Percentiles rank a stretch among this genome's conserved stretches.
These are phyloP conservation scores for Palythoa grandiflora DNA, from an alignment of 92 coral and sea anemone genomes.

Conservation along the genomic window DNA sequence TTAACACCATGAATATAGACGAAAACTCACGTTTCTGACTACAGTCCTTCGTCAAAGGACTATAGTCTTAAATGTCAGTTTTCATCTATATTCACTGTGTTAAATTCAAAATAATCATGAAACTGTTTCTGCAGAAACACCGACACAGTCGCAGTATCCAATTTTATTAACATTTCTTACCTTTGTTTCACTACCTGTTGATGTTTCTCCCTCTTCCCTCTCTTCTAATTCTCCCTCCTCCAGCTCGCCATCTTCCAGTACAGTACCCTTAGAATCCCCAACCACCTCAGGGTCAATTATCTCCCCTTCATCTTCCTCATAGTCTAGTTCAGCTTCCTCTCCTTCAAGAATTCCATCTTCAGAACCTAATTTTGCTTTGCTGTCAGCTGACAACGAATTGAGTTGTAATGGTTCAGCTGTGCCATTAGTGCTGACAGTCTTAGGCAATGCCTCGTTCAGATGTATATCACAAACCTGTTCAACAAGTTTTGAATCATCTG, in stretches of 20 bases:
- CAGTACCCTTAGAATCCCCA: background rate
- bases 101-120: no score
- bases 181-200: constrained; percentile 32
- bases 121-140: no score
- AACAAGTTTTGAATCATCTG: constrained; percentile 2
- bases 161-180: background rate
- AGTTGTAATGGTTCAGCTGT: background rate
- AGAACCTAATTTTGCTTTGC: background rate
- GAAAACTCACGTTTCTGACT: no score
- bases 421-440: constrained; percentile 2
- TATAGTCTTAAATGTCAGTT: no score
- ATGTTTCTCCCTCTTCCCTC: constrained; percentile 31
- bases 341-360: constrained; percentile 27
- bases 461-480: background rate
- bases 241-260: constrained; percentile 26
- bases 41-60: no score
- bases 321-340: constrained; percentile 40
- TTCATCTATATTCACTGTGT: no score
- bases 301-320: constrained; percentile 42
- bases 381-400: background rate
- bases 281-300: constrained; percentile 15
- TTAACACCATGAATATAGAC: no score
- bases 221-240: constrained; percentile 45
- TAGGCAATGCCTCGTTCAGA: constrained; percentile 1
- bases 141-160: no score